These are phyloP conservation scores for Microctonus hyperodae DNA, from an alignment of 2,888 invertebrate species.

Conservation along the genomic window DNA sequence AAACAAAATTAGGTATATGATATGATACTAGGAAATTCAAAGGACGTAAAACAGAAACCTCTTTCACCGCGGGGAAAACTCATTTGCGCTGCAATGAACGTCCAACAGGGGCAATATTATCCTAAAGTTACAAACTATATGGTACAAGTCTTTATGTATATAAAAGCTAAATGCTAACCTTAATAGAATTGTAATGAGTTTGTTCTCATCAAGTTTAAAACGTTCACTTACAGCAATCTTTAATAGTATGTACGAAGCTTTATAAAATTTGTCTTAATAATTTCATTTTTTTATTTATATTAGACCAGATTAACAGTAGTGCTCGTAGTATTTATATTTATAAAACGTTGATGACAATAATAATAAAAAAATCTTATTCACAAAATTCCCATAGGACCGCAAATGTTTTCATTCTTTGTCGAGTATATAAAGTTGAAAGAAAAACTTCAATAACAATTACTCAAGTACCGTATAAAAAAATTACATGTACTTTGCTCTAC, in stretches of 20 bases:
- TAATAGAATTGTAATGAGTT: conserved; percentile 34
- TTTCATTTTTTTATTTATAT: not conserved
- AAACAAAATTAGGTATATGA: not conserved
- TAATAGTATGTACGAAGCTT: not conserved
- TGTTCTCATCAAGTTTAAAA: conserved; percentile 19
- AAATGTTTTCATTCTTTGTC: not conserved
- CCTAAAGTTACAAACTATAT: conserved; percentile 8
- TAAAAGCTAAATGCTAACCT: conserved; percentile 27
- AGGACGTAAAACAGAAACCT: not conserved
- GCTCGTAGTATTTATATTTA: not conserved
- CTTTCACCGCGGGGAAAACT: not conserved
- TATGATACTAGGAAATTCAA: not conserved
- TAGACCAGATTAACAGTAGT: not conserved
- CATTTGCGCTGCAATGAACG: conserved; percentile 13
- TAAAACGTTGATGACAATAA: not conserved
- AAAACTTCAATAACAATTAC: not conserved
- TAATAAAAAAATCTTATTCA: not conserved
- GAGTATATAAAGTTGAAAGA: not conserved
- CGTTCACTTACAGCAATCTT: conserved; percentile 4
- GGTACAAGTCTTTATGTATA: conserved; percentile 21
- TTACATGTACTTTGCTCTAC: not conserved
- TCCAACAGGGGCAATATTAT: not conserved
- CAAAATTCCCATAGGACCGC: not conserved
- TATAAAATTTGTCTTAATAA: not conserved
- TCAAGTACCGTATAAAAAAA: not conserved